phyloP scores from a whole-genome alignment of 64 coral and sea anemone species.

The Dendronephthya gigantea region DNA sequence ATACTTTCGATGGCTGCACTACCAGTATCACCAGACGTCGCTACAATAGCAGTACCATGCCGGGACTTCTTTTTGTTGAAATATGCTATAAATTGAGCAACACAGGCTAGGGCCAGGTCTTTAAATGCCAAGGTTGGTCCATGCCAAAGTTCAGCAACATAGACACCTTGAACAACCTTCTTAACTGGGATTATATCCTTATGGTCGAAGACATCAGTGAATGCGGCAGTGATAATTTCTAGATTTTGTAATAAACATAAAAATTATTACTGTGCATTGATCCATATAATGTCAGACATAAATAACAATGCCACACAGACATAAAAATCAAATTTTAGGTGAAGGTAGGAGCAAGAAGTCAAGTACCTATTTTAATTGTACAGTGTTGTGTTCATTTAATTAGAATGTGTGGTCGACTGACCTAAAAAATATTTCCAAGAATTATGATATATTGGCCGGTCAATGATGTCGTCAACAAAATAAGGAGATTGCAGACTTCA shows the following conservation, averaged over 20 bases:
- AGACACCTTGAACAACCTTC: background rate
- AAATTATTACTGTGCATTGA: too few relatives aligned
- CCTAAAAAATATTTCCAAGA: too few relatives aligned
- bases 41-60: slow-evolving; percentile 50
- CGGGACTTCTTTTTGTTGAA: slow-evolving; percentile 59
- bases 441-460: too few relatives aligned
- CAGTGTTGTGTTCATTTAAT: too few relatives aligned
- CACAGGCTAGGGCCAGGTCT: slow-evolving; percentile 52
- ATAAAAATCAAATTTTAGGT: too few relatives aligned
- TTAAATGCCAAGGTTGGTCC: slow-evolving; percentile 92
- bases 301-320: too few relatives aligned
- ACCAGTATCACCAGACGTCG: slow-evolving; percentile 80
- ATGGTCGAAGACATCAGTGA: background rate
- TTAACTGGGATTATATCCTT: slow-evolving; percentile 10
- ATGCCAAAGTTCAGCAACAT: slow-evolving; percentile 83
- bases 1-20: slow-evolving; percentile 93
- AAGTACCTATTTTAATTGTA: too few relatives aligned
- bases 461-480: too few relatives aligned
- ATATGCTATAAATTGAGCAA: slow-evolving; percentile 63
- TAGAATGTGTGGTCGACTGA: too few relatives aligned
- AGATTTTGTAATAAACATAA: background rate
- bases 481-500: too few relatives aligned
- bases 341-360: too few relatives aligned
- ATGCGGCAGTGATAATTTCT: background rate
- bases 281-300: too few relatives aligned